A percentile compares a stretch with the other conserved stretches of the same genome.
These are phyloP conservation scores for Nomada fabriciana DNA, from an alignment of 2,888 invertebrate species.

Conservation along the genomic window DNA sequence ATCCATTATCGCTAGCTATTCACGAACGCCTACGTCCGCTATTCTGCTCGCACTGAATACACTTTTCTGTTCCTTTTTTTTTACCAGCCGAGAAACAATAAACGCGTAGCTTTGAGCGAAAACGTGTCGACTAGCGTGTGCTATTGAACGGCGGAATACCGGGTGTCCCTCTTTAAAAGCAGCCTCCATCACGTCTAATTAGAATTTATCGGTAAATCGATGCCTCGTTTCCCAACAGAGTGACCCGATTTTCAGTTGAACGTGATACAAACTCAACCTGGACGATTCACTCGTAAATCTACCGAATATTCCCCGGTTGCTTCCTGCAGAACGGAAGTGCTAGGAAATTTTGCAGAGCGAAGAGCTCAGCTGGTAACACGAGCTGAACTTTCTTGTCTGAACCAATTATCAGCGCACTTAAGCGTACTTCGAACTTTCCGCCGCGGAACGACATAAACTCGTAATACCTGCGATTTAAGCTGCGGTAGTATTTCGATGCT, in stretches of 20 bases:
- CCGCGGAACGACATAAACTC: slow-evolving; percentile 36
- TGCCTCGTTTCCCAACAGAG: slow-evolving; percentile 20
- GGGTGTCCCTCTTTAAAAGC: slow-evolving; percentile 42
- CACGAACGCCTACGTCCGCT: slow-evolving; percentile 22
- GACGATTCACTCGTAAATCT: slow-evolving; percentile 4
- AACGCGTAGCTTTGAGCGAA: slow-evolving; percentile 50
- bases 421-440: slow-evolving; percentile 19
- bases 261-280: neutral
- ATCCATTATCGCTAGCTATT: slow-evolving; percentile 45
- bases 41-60: slow-evolving; percentile 32
- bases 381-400: slow-evolving; percentile 46
- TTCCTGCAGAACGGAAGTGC: neutral
- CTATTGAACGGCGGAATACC: slow-evolving; percentile 38
- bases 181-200: slow-evolving; percentile 54
- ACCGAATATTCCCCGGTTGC: neutral
- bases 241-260: slow-evolving; percentile 45
- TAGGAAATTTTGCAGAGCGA: slow-evolving; percentile 15
- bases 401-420: slow-evolving; percentile 53
- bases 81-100: slow-evolving; percentile 43
- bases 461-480: slow-evolving; percentile 49
- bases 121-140: slow-evolving; percentile 31
- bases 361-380: neutral
- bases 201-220: slow-evolving; percentile 57
- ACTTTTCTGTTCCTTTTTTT: slow-evolving; percentile 29
- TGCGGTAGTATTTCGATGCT: neutral